These are phyloP conservation scores for Archocentrus centrarchus DNA, from an alignment of 2,113 vertebrate genomes.

Conservation along the genomic window DNA sequence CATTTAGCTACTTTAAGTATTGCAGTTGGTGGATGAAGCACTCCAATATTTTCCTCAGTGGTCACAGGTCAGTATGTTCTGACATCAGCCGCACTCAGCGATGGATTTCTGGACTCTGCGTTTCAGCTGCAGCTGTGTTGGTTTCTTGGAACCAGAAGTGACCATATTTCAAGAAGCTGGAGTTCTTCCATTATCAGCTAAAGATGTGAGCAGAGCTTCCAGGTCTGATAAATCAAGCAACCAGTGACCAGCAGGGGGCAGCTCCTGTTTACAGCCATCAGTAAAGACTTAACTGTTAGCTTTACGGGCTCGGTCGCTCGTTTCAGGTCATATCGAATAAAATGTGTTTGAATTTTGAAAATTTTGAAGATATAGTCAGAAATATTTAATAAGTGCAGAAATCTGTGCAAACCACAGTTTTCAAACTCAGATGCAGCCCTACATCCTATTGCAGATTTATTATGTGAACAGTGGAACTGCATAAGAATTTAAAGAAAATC, in stretches of 20 bases:
- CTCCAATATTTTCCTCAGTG: no score
- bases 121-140: neutral
- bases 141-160: neutral
- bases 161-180: neutral
- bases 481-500: no score
- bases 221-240: neutral
- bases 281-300: neutral
- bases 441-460: no score
- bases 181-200: neutral
- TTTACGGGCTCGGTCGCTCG: no score
- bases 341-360: no score
- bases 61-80: neutral
- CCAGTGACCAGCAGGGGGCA: neutral
- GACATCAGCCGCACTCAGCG: neutral
- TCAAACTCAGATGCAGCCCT: no score
- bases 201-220: neutral
- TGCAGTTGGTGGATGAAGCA: neutral
- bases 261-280: neutral
- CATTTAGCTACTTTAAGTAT: conserved; percentile 23
- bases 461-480: no score
- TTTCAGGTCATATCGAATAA: no score
- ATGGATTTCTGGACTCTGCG: neutral
- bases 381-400: no score
- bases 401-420: no score
- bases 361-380: no score